Evolutionary conservation across 2,797 vertebrate genomes (phyloP).

Genomic region (Oceanodroma leucorhoa): DNA sequence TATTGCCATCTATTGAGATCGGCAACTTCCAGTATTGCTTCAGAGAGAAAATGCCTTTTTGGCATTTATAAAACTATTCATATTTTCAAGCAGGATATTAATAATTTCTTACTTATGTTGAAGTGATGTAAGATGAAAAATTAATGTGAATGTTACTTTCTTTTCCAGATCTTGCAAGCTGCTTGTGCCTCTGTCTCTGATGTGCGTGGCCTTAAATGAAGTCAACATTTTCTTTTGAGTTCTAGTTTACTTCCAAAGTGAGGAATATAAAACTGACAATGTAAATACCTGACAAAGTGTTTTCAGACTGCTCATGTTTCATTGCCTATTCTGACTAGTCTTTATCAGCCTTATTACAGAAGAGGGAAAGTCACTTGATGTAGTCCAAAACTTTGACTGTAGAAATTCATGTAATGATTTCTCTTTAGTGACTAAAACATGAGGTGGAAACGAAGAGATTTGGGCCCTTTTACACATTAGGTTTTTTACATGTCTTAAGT

Average conservation of each 20-base stretch:
- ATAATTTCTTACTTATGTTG: slow-evolving; percentile 40
- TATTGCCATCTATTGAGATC: not conserved
- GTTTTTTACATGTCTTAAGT: not conserved
- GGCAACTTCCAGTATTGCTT: not conserved
- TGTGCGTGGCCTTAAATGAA: not conserved
- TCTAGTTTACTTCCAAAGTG: not conserved
- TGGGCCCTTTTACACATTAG: not conserved
- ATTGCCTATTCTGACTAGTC: not conserved
- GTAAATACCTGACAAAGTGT: not conserved
- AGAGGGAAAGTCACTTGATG: not conserved
- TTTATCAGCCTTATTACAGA: not conserved
- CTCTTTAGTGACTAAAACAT: not conserved
- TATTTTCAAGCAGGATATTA: slow-evolving; percentile 20
- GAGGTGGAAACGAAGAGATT: not conserved
- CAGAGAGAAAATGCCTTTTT: not conserved
- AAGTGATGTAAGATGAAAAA: slow-evolving; percentile 51
- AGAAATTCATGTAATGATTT: not conserved
- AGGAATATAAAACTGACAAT: not conserved
- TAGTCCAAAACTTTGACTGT: not conserved
- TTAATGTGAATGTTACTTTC: slow-evolving; percentile 2
- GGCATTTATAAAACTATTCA: not conserved
- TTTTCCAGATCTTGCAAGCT: not conserved
- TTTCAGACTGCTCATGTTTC: not conserved
- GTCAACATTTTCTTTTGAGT: not conserved
- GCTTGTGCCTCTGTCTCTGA: not conserved